Evolutionary conservation across 2,113 vertebrate genomes (phyloP), one percentile per base, ranked within the genome.

Genomic region (Brachirus orientalis): DNA sequence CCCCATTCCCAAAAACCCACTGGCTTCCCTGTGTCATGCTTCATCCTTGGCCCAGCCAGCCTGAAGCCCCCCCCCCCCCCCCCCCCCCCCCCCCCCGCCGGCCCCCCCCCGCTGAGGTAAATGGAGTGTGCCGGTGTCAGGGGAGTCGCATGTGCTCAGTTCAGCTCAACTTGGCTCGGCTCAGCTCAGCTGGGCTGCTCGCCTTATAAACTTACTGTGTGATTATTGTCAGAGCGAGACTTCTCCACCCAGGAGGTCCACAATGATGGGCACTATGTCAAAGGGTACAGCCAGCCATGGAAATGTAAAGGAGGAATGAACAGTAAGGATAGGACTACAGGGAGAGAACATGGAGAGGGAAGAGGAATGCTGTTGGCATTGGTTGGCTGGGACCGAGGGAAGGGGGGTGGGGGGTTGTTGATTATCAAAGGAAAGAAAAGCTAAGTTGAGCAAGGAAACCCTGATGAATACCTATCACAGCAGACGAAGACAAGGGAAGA

Each of bases 101-200:
- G n/a, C n/a, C n/a, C 58, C 80, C 78, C 86, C 85, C 62, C 38
- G 77, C 91, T 83, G 93, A 89, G 90, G 88, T 85, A 92, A 90
- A 94, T 93, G 92, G 92, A 94, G 89, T 93, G 85, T 85, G 87
- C 87, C 80, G 51, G 80, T 86, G 38, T 89, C 86, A 79, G 57
- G 90, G 89, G 91, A 93, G 77, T 63, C 52, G 72, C 72, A 67
- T 84, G 78, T 67, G 73, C 77, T 86, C 79, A 79, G 80, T 72
- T 84, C 72, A 86, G 83, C 80, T 69, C 71, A 60, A 79, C 85
- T 72, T 64, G 55, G 87, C 86, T 91, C 72, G 54, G 85, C 85
- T 71, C 71, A 52, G 87, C 88, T 92, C 84, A 90, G 80, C 90
- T 91, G 87, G 80, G 75, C 81, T 89, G 77, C 67, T 86, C 78